Evolutionary conservation across 2,113 vertebrate genomes (phyloP).

Genomic region (Stigmatopora argus): DNA sequence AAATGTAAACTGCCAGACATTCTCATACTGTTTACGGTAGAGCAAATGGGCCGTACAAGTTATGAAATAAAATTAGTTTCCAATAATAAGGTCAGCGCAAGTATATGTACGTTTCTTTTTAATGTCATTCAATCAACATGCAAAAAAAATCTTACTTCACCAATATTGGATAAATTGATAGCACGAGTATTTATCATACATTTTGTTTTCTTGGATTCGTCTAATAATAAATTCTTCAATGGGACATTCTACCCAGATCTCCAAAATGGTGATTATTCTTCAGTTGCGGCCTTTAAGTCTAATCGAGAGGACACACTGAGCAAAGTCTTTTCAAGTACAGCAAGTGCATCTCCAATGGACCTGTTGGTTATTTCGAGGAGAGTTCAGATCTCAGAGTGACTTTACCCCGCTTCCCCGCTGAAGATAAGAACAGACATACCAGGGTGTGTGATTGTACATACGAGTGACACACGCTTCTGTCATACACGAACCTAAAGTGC

Average conservation of each 20-base stretch:
- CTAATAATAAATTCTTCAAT: background rate
- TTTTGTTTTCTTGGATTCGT: background rate
- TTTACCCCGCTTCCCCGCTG: conserved; percentile 24
- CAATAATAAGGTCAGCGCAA: background rate
- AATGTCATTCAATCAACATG: background rate
- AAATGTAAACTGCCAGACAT: background rate
- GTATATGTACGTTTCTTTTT: background rate
- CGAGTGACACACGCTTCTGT: conserved; percentile 36
- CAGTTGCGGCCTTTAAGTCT: background rate
- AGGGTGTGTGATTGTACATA: conserved; percentile 28
- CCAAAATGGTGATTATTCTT: background rate
- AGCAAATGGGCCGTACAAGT: background rate
- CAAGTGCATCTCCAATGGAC: conserved; percentile 29
- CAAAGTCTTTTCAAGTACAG: conserved; percentile 35
- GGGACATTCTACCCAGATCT: background rate
- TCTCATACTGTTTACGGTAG: background rate
- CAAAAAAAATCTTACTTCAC: background rate
- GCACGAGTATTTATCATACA: background rate
- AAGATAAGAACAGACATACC: conserved; percentile 37
- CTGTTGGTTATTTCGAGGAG: conserved; percentile 44
- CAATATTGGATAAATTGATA: background rate
- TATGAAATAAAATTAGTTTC: background rate
- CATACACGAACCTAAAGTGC: conserved; percentile 19
- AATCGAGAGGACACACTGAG: conserved; percentile 8
- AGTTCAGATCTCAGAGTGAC: conserved; percentile 42